A percentile compares a stretch with the other conserved stretches of the same genome.
Conservation (phyloP, 2,888 invertebrate genomes). For the Volucella bombylans region DNA sequence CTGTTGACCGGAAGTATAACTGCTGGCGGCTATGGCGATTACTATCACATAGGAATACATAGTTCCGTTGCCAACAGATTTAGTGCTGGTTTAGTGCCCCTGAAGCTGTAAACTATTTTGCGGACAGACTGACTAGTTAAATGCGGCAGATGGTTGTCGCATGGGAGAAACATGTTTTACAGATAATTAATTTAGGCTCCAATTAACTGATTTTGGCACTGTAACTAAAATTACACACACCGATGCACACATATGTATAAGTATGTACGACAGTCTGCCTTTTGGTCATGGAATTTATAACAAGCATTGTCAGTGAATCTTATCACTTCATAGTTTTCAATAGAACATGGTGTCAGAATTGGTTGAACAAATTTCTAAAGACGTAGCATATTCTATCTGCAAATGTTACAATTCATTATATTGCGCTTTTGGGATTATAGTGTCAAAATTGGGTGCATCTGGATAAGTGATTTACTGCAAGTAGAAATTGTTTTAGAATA, state of each 20-base stretch:
- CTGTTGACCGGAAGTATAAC: conserved; percentile 56
- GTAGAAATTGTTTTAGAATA: too few relatives aligned
- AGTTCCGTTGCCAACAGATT: conserved; percentile 41
- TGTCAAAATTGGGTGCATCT: too few relatives aligned
- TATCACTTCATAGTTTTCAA: neutral
- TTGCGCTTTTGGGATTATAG: too few relatives aligned
- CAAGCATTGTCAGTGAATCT: conserved; percentile 27
- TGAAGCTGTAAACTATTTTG: conserved; percentile 66
- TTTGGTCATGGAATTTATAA: conserved; percentile 49
- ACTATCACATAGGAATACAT: neutral
- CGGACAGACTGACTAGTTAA: conserved; percentile 62
- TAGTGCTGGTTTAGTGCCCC: conserved; percentile 50
- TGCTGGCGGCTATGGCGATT: conserved; percentile 23
- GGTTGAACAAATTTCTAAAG: too few relatives aligned
- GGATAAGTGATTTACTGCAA: too few relatives aligned
- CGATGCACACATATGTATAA: conserved; percentile 13
- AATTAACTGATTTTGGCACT: conserved; percentile 74
- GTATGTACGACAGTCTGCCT: neutral
- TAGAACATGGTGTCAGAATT: too few relatives aligned
- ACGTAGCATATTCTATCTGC: too few relatives aligned
- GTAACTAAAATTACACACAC: conserved; percentile 60
- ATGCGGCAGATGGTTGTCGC: conserved; percentile 69
- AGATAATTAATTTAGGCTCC: conserved; percentile 72
- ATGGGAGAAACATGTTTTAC: conserved; percentile 73
- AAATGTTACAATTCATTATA: too few relatives aligned